Conservation (phyloP, 2,888 invertebrate genomes). For the Dynastes tityus region DNA sequence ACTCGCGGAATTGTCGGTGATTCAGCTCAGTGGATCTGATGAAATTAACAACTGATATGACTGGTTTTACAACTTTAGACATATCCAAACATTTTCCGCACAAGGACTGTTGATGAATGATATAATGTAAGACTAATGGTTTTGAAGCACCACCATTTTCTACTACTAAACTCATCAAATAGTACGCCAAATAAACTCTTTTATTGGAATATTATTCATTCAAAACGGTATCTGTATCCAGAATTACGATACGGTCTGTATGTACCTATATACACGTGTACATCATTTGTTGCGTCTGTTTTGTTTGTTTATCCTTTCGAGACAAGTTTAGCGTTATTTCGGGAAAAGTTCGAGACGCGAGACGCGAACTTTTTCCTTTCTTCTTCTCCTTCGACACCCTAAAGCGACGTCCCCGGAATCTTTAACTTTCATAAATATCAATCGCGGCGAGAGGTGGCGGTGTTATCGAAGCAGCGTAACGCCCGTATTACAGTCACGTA, state of each 20-base stretch:
- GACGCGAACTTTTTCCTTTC: constrained; percentile 30
- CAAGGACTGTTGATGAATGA: no score
- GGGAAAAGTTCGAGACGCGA: constrained; percentile 24
- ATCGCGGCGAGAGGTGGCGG: constrained; percentile 64
- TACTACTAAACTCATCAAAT: no score
- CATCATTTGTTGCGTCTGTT: constrained; percentile 46
- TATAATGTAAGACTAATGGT: no score
- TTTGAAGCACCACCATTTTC: no score
- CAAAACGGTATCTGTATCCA: neutral
- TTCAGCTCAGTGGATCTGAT: no score
- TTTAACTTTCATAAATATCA: constrained; percentile 70
- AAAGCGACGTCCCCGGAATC: constrained; percentile 66
- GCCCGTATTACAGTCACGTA: constrained; percentile 69
- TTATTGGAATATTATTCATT: neutral
- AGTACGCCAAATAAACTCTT: no score
- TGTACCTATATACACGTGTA: constrained; percentile 30
- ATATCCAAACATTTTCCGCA: no score
- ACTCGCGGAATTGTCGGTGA: no score
- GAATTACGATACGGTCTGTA: neutral
- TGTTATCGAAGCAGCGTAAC: constrained; percentile 66
- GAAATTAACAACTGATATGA: no score
- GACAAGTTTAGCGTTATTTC: constrained; percentile 39
- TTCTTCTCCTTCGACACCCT: constrained; percentile 45
- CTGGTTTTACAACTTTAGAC: no score
- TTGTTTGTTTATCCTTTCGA: constrained; percentile 42